phyloP scores from a whole-genome alignment of 2,888 invertebrate genomes.

The Drosophila helvetica region DNA sequence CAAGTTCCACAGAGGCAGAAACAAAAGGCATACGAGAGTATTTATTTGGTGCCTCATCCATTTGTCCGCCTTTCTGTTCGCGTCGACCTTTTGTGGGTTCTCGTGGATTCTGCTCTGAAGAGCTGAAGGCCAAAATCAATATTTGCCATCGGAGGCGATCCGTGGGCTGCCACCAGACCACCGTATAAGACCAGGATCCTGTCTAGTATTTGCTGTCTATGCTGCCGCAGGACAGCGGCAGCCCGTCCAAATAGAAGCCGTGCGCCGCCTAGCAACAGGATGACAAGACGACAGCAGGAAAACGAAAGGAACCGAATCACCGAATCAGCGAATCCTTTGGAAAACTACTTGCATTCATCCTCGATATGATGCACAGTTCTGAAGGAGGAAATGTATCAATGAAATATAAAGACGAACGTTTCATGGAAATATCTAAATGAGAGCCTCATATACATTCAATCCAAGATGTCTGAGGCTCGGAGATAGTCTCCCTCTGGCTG shows the following conservation, averaged over 20 bases:
- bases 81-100: slow-evolving; percentile 46
- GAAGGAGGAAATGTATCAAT: background rate
- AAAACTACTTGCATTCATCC: no score
- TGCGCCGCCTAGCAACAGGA: slow-evolving; percentile 69
- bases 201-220: background rate
- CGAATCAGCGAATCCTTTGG: background rate
- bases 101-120: slow-evolving; percentile 21
- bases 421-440: no score
- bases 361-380: no score
- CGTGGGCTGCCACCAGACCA: slow-evolving; percentile 14
- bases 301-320: background rate
- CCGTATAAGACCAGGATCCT: slow-evolving; percentile 9
- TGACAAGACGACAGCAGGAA: slow-evolving; percentile 19
- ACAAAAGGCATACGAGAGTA: slow-evolving; percentile 25
- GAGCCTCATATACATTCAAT: background rate
- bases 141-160: slow-evolving; percentile 44
- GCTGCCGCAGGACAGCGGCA: slow-evolving; percentile 34
- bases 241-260: slow-evolving; percentile 19
- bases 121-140: slow-evolving; percentile 59
- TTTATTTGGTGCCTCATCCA: slow-evolving; percentile 31
- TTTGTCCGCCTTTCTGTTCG: slow-evolving; percentile 45
- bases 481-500: background rate
- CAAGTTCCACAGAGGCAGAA: slow-evolving; percentile 57
- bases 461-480: background rate
- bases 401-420: background rate